Evolutionary conservation across 2,113 vertebrate genomes (phyloP), one percentile per base, ranked within the genome.

Genomic region (Ceuthmochares aereus): DNA sequence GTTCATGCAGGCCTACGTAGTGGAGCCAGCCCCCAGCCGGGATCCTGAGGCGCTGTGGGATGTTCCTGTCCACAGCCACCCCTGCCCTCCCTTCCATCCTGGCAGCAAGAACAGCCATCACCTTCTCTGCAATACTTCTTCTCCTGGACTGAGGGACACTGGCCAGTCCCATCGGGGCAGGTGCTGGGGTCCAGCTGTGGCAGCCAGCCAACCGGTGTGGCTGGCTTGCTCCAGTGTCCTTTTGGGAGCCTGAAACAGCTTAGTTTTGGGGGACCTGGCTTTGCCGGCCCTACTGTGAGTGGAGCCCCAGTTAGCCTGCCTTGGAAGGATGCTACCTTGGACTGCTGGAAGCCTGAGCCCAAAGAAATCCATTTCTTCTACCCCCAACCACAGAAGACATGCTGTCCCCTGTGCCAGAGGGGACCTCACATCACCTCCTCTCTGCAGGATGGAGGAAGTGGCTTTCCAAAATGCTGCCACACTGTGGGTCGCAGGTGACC

Each of bases 91-190:
- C 84, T 49, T 77, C 34, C 54, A 23, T 62, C 83, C 79, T 69
- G 81, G 43, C 5, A 0, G 60, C 91, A 77, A 89, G 56, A 90
- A 69, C 1, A 1, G 34, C 83, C 8, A 4, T 92, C 80, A 52
- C 76, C 75, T 96, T 77, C 89, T 95, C 90, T 93, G 94, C 94
- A 96, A 92, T 96, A 95, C 54, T 59, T 93, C 89, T 90, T 88
- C 79, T 87, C 73, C 83, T 81, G 86, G 51, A 90, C 89, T 69
- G 14, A 15, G 40, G 67, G 12, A 94, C 51, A 25, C 63, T 0
- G 1, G 72, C 59, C 79, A 73, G 72, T 58, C 75, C 75, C 9
- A 2, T 37, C 0, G 0, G 43, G 83, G 47, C 75, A 43, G 89
- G 72, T 1, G 2, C 78, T 82, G 78, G 75, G 69, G 12, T 63